A percentile compares a stretch with the other conserved stretches of the same genome.
These are phyloP conservation scores for Aproaerema taeniolella DNA, from an alignment of 2,888 invertebrate genomes.

Conservation along the genomic window DNA sequence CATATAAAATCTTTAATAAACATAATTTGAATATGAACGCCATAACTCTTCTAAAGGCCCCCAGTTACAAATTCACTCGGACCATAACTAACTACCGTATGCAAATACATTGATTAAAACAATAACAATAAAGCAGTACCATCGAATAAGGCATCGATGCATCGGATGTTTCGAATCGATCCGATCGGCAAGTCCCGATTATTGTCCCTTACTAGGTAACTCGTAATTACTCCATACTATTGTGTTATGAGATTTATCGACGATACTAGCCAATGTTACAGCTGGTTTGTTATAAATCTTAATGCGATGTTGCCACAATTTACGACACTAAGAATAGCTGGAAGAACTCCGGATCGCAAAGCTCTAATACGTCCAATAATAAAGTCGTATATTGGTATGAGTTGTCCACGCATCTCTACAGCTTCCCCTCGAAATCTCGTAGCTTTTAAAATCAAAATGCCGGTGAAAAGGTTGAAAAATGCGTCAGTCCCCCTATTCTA, in stretches of 20 bases:
- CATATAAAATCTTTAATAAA: slow-evolving; percentile 10
- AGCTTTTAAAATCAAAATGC: slow-evolving; percentile 30
- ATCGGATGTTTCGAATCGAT: slow-evolving; percentile 44
- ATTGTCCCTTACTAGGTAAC: slow-evolving; percentile 65
- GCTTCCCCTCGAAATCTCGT: slow-evolving; percentile 9
- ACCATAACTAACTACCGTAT: slow-evolving; percentile 36
- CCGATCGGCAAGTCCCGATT: slow-evolving; percentile 47
- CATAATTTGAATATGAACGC: slow-evolving; percentile 18
- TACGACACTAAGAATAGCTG: no score
- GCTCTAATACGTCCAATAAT: not conserved
- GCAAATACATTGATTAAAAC: slow-evolving; percentile 63
- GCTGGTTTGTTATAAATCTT: slow-evolving; percentile 15
- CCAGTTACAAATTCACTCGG: slow-evolving; percentile 25
- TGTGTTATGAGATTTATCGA: slow-evolving; percentile 52
- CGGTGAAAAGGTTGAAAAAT: slow-evolving; percentile 38
- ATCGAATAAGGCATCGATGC: slow-evolving; percentile 65
- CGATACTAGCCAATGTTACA: slow-evolving; percentile 24
- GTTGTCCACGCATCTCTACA: not conserved
- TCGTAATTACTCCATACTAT: slow-evolving; percentile 62
- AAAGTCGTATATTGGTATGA: not conserved
- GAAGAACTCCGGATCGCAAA: no score
- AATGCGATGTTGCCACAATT: slow-evolving; percentile 3
- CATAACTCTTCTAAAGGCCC: slow-evolving; percentile 23
- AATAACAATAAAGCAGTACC: slow-evolving; percentile 57
- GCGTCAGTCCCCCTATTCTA: slow-evolving; percentile 32